Evolutionary conservation across 2,888 invertebrate genomes (phyloP).

Genomic region (Ligdia adustata): DNA sequence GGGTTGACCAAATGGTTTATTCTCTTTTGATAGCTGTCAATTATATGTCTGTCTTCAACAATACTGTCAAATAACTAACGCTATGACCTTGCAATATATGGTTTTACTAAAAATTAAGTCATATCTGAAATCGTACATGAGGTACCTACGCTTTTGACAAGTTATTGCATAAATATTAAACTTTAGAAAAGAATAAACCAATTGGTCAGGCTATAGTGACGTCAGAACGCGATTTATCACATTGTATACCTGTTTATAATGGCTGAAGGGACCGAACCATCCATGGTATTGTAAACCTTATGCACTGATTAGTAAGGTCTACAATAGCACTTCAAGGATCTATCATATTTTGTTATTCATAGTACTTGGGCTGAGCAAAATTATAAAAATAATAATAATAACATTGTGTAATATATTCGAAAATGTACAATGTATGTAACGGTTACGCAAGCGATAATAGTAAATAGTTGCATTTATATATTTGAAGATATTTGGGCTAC

Average conservation of each 20-base stretch:
- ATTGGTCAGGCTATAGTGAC: conserved; percentile 27
- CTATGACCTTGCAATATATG: no score
- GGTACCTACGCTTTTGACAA: no score
- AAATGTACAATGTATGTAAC: conserved; percentile 39
- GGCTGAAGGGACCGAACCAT: conserved; percentile 26
- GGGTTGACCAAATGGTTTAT: no score
- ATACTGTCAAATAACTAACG: no score
- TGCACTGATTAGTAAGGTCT: conserved; percentile 20
- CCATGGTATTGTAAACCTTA: conserved; percentile 29
- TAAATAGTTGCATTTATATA: conserved; percentile 25
- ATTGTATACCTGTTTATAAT: conserved; percentile 13
- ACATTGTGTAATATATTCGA: conserved; percentile 23
- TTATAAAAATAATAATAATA: conserved; percentile 34
- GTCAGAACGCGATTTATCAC: conserved; percentile 13
- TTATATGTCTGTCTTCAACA: no score
- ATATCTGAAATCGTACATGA: no score
- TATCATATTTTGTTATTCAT: conserved; percentile 38
- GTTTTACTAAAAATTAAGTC: no score
- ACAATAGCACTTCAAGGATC: conserved; percentile 21
- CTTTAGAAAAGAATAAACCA: no score
- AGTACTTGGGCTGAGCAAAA: conserved; percentile 56
- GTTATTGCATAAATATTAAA: no score
- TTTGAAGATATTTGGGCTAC: conserved; percentile 33
- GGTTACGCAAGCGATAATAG: conserved; percentile 37
- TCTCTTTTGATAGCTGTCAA: no score